Conservation (phyloP, 2,797 vertebrate genomes). For the Liparis tanakae region DNA sequence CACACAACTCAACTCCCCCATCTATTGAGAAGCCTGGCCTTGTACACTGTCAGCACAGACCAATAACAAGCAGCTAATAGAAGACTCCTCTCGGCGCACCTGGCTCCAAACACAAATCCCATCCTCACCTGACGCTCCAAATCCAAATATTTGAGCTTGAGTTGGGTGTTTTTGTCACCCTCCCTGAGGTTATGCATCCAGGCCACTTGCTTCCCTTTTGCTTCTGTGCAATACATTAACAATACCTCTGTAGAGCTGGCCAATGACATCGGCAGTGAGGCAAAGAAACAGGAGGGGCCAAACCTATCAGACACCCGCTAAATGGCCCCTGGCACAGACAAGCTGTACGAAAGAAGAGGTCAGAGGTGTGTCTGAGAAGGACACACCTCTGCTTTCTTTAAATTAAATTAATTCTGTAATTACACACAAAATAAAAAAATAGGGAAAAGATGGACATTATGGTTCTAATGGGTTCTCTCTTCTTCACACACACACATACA, state of each 20-base stretch:
- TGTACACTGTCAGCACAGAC: conserved; percentile 46
- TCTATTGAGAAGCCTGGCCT: neutral
- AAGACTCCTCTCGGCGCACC: conserved; percentile 40
- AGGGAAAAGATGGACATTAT: too few species aligned
- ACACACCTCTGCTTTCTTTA: neutral
- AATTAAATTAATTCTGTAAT: too few species aligned
- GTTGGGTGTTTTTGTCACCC: conserved; percentile 10
- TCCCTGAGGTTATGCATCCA: conserved; percentile 36
- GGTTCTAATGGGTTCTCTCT: too few species aligned
- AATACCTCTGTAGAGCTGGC: conserved; percentile 20
- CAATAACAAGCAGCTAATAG: conserved; percentile 43
- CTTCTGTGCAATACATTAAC: conserved; percentile 26
- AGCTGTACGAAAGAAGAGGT: conserved; percentile 31
- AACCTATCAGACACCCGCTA: conserved; percentile 51
- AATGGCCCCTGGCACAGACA: conserved; percentile 44
- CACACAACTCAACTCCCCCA: neutral
- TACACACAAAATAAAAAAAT: too few species aligned
- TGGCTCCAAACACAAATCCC: conserved; percentile 36
- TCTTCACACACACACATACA: neutral
- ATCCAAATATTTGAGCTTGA: conserved; percentile 46
- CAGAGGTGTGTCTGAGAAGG: conserved; percentile 18
- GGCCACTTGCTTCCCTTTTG: conserved; percentile 38
- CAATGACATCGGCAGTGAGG: conserved; percentile 49
- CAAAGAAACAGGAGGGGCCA: conserved; percentile 36
- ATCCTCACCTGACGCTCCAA: conserved; percentile 18